Conservation (phyloP, 2,888 invertebrate genomes). For the Myopa tessellatipennis region DNA sequence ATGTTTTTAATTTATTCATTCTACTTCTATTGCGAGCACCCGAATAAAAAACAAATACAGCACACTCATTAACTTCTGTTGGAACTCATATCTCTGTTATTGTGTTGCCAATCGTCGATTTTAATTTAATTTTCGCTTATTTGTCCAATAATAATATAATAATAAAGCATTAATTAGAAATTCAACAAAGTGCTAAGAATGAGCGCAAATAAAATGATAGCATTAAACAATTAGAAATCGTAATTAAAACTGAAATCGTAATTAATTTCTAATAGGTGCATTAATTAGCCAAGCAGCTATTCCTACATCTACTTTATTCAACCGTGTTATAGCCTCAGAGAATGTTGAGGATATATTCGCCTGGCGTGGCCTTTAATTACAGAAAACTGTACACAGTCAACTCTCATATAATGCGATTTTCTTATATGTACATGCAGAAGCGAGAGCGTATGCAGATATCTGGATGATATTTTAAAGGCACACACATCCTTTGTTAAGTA, state of each 20-base stretch:
- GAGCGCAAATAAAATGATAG: constrained; percentile 43
- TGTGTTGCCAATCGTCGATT: constrained; percentile 29
- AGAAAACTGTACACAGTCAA: too few species aligned
- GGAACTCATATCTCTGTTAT: not conserved
- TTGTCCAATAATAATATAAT: constrained; percentile 45
- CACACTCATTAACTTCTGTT: not conserved
- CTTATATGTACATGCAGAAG: too few species aligned
- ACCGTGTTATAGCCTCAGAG: too few species aligned
- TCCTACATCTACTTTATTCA: not conserved
- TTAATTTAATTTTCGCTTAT: constrained; percentile 24
- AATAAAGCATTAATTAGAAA: constrained; percentile 59
- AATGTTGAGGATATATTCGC: too few species aligned
- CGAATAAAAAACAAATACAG: too few species aligned
- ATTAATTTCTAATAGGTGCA: constrained; percentile 20
- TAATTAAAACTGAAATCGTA: not conserved
- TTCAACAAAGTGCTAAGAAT: constrained; percentile 63
- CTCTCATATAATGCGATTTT: too few species aligned
- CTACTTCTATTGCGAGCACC: too few species aligned
- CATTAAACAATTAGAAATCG: not conserved
- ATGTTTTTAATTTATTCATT: too few species aligned
- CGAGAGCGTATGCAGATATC: too few species aligned
- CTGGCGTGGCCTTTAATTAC: too few species aligned
- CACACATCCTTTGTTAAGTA: too few species aligned
- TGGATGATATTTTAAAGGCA: too few species aligned
- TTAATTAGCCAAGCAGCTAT: constrained; percentile 16